These are phyloP conservation scores for Riparia riparia DNA, from an alignment of 2,113 vertebrate species.

Conservation along the genomic window DNA sequence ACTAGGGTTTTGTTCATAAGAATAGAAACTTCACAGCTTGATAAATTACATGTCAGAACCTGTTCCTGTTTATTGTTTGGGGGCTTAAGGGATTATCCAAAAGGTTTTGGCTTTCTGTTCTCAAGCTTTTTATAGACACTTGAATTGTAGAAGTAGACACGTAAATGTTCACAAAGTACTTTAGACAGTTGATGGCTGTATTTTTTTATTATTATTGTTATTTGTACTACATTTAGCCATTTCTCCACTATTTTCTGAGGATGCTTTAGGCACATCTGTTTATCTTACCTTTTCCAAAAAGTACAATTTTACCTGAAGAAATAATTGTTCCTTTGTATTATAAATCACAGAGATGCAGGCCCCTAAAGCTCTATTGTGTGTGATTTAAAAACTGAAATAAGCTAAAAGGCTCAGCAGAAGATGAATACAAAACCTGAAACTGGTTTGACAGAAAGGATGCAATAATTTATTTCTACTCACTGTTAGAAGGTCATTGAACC, in stretches of 20 bases:
- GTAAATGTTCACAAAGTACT: neutral
- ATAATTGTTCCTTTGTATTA: constrained; percentile 65
- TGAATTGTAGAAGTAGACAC: neutral
- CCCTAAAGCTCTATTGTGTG: constrained; percentile 53
- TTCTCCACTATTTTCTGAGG: constrained; percentile 23
- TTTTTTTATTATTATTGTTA: constrained; percentile 43
- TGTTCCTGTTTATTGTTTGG: constrained; percentile 58
- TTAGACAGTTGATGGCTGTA: constrained; percentile 43
- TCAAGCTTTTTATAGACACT: constrained; percentile 8
- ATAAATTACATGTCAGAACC: constrained; percentile 59
- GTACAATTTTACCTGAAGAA: constrained; percentile 54
- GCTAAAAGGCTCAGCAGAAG: constrained; percentile 40
- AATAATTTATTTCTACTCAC: constrained; percentile 60
- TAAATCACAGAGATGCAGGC: constrained; percentile 49
- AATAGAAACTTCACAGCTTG: constrained; percentile 50
- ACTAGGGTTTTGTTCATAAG: constrained; percentile 30
- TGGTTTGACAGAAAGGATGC: constrained; percentile 59
- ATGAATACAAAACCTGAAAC: constrained; percentile 46
- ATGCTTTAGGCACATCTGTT: constrained; percentile 54
- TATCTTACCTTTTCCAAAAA: constrained; percentile 61
- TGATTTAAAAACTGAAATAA: constrained; percentile 67
- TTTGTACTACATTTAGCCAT: constrained; percentile 50
- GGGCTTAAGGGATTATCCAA: constrained; percentile 44
- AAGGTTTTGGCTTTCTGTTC: constrained; percentile 31
- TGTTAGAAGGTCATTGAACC: constrained; percentile 27